Evolutionary conservation across 2,113 vertebrate species (phyloP), one percentile per base, ranked within the genome.

Genomic region (Piaya cayana): DNA sequence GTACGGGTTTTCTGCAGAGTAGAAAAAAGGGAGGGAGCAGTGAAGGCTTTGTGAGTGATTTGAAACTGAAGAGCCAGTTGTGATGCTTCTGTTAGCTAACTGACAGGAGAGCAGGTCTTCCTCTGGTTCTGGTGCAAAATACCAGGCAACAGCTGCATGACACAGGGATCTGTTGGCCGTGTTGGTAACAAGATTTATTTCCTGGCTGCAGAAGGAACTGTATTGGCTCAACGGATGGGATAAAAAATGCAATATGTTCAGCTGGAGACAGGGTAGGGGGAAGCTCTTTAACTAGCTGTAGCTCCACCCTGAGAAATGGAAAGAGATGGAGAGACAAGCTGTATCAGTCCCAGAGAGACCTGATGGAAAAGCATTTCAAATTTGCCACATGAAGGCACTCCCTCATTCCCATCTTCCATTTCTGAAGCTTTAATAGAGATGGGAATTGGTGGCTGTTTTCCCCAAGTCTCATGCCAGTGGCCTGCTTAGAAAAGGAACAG

Each of bases 351-450:
- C 85, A 55, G 39, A 62, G 88, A 74, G 76, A 68, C 20, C 12
- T 26, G 29, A 42, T 39, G 79, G 42, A 92, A 49, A 92, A 80
- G 26, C 13, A 90, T 77, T 95, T 93, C 70, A 82, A 63, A 94
- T 93, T 76, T 95, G 67, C 49, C 85, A 90, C 63, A 55, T 83
- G 93, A 93, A 95, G 75, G 42, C 95, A 42, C 47, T 92, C 67
- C 36, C 25, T 85, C 45, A 2, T 60, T 92, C 52, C 52, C 45
- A 47, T 83, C 71, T 72, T 96, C 50, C 50, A 67, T 88, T 86
- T 94, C 82, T 94, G 65, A 87, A 71, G 52, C 58, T 64, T 49
- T 87, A 91, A 92, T 62, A 92, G 58, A 60, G 37, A 56, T 79
- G 91, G 60, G 81, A 93, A 82, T 76, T 93, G 45, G 53, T 92